phyloP scores from a whole-genome alignment of 92 coral and sea anemone genomes.

The Palythoa grandiflora region DNA sequence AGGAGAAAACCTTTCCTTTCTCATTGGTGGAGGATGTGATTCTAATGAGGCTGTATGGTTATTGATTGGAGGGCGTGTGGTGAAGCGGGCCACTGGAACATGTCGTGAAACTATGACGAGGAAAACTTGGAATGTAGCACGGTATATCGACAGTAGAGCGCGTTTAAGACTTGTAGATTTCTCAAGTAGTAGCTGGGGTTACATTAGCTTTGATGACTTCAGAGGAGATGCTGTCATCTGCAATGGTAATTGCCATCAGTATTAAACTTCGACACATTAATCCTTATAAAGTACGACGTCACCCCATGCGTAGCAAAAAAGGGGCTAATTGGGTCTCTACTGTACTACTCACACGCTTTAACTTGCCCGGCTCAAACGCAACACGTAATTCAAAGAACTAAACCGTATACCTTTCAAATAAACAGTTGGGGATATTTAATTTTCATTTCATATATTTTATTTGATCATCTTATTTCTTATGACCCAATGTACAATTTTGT shows the following conservation, averaged over 20 bases:
- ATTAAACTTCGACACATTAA: neutral
- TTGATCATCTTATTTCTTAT: no score
- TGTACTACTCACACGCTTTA: neutral
- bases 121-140: neutral
- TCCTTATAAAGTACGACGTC: neutral
- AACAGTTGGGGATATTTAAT: no score
- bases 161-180: neutral
- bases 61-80: neutral
- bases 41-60: neutral
- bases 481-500: no score
- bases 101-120: neutral
- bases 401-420: no score
- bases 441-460: no score
- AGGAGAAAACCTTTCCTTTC: neutral
- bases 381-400: no score
- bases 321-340: neutral
- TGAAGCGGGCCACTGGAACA: neutral
- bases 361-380: no score
- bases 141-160: neutral
- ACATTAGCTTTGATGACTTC: slow-evolving; percentile 6
- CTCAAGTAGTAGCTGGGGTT: neutral
- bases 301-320: neutral
- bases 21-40: neutral
- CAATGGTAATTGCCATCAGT: neutral
- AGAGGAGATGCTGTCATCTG: neutral